phyloP scores from a whole-genome alignment of 2,888 invertebrate species.

The Campoplex capitator region DNA sequence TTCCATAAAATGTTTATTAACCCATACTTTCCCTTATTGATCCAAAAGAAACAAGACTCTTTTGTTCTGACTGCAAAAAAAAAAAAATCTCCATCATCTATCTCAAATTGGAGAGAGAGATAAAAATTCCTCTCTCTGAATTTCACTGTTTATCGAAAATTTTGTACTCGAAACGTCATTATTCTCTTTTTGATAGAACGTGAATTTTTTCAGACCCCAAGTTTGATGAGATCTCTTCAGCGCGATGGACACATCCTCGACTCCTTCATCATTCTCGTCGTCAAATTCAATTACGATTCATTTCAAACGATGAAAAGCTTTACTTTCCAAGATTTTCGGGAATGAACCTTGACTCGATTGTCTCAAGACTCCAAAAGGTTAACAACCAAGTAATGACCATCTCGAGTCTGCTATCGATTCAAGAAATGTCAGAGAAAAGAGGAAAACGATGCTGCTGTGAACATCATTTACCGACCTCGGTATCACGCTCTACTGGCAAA shows the following conservation, averaged over 20 bases:
- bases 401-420: conserved; percentile 68
- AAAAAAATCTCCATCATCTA: background rate
- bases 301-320: conserved; percentile 38
- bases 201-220: background rate
- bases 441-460: conserved; percentile 54
- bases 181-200: conserved; percentile 20
- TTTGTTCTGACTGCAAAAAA: conserved; percentile 22
- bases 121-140: conserved; percentile 13
- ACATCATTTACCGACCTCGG: conserved; percentile 61
- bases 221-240: conserved; percentile 5
- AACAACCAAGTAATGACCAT: conserved; percentile 70
- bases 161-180: conserved; percentile 50
- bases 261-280: background rate
- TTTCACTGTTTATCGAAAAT: conserved; percentile 42
- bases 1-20: conserved; percentile 61
- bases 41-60: conserved; percentile 37
- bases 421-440: conserved; percentile 60
- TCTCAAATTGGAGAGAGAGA: background rate
- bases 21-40: conserved; percentile 47
- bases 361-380: conserved; percentile 70
- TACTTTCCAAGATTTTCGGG: conserved; percentile 35
- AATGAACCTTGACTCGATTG: conserved; percentile 63
- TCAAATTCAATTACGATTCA: conserved; percentile 7
- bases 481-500: conserved; percentile 53
- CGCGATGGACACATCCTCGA: conserved; percentile 24